Evolutionary conservation across 23 tunicate genomes (phyloP).

Genomic region (Styela plicata): DNA sequence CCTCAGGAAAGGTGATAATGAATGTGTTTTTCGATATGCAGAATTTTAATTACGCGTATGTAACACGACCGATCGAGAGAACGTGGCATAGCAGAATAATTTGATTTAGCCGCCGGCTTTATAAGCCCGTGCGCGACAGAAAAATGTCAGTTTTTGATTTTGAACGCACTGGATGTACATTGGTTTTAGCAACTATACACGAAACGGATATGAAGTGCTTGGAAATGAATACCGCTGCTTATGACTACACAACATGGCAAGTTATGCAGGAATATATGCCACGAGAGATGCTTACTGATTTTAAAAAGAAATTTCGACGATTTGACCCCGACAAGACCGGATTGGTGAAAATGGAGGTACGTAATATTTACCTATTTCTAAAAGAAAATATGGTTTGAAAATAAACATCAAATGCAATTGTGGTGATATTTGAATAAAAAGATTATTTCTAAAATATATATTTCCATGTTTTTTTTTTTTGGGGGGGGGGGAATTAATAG

Average conservation of each 20-base stretch:
- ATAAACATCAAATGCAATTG: too few species aligned
- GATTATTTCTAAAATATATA: too few species aligned
- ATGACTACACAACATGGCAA: conserved; percentile 25
- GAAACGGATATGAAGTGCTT: not conserved
- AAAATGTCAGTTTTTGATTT: not conserved
- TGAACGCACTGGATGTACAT: not conserved
- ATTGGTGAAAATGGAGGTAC: conserved; percentile 18
- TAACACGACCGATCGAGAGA: not conserved
- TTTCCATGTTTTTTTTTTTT: too few species aligned
- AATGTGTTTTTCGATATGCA: not conserved
- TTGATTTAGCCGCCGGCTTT: not conserved
- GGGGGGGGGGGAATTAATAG: too few species aligned
- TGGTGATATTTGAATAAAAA: too few species aligned
- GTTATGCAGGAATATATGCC: conserved; percentile 28
- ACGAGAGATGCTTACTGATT: not conserved
- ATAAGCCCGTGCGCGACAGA: not conserved
- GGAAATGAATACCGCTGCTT: not conserved
- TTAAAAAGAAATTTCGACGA: not conserved
- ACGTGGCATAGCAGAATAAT: not conserved
- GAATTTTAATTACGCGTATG: not conserved
- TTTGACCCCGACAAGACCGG: conserved; percentile 16
- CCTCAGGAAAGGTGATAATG: not conserved
- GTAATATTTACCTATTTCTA: too few species aligned
- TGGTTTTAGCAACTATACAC: not conserved
- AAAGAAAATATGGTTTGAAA: too few species aligned